Base-by-base conservation (phyloP, 2,797 vertebrate genomes). In the Champsocephalus esox region DNA sequence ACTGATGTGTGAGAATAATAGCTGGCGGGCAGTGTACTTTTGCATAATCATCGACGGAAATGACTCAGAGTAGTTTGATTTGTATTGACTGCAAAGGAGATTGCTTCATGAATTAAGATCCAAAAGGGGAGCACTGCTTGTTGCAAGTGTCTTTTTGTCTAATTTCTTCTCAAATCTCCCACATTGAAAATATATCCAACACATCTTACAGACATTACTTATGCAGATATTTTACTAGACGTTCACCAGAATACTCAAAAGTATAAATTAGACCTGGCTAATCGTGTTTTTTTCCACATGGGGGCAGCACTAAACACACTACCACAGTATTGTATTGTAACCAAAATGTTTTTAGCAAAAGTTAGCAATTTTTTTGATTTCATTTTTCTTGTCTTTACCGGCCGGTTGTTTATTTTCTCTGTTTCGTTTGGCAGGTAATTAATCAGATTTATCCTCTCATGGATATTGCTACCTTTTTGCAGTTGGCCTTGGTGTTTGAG, bases 11-110 rank as follows among this genome's bases (percentile, higher is more conserved):
- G 19, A 64, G 64, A 12, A 49, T 34, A 44, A 76, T 50, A 21
- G 44, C 14, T 0, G 4, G 34, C 34, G 34, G 34, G 21, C 28
- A 62, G 71, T 83, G 84, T 82, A 82, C 74, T 9, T 66, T 58
- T 63, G 62, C 66, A 83, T 84, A 72, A 87, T 86, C 44, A 68
- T 60, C 38, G 21, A 24, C 65, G 5, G 24, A 49, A 43, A 32
- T 32, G 32, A n/a, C 49, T 69, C 28, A 38, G 59, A 80, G 44
- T 74, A n/a, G 61, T 60, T 62, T 49, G 24, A 85, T 85, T 73
- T 65, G 55, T 80, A 72, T 55, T 66, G 46, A 49, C 68, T 17
- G 16, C 16, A 21, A 57, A 43, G 34, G 5, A 43, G 19, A 65
- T 65, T 69, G 61, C 14, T 28, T 16, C 19, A 62, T 48, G 46